Percentiles rank a stretch among this genome's conserved stretches.
phyloP scores from a whole-genome alignment of 30 jellyfish, hydroid and myxozoan species.

The Catostylus mosaicus region DNA sequence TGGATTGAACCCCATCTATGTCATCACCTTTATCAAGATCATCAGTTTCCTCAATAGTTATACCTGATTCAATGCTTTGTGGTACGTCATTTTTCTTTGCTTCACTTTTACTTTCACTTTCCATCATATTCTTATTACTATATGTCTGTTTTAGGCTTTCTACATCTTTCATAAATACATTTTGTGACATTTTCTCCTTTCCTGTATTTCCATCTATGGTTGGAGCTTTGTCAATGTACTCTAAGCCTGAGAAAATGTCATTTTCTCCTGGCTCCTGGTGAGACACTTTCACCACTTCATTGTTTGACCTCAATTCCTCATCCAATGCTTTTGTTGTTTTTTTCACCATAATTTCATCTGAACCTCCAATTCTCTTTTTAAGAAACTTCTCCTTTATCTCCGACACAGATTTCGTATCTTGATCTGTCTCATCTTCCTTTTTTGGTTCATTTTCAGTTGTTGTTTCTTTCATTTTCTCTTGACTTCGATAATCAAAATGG shows the following conservation, averaged over 20 bases:
- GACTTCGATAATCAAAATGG: conserved; percentile 8
- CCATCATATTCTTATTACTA: too few relatives aligned
- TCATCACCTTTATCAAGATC: not conserved
- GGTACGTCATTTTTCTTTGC: not conserved
- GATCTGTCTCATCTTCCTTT: not conserved
- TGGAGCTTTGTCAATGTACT: too few relatives aligned
- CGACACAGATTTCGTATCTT: not conserved
- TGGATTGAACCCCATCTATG: not conserved
- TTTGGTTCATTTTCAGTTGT: not conserved
- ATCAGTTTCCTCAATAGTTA: too few relatives aligned
- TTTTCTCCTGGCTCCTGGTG: too few relatives aligned
- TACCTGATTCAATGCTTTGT: not conserved
- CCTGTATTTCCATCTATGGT: too few relatives aligned
- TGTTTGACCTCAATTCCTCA: not conserved
- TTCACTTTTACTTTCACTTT: not conserved
- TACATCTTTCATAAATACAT: not conserved
- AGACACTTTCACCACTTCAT: too few relatives aligned
- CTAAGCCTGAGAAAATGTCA: too few relatives aligned
- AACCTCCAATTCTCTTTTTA: not conserved
- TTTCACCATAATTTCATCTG: too few relatives aligned
- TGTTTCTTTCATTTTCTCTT: conserved; percentile 4
- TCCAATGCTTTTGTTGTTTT: not conserved
- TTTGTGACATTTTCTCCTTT: too few relatives aligned
- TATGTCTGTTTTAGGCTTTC: not conserved
- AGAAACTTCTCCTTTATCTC: conserved; percentile 2